phyloP scores from a whole-genome alignment of 2,797 vertebrate genomes.

The Oophaga sylvatica region DNA sequence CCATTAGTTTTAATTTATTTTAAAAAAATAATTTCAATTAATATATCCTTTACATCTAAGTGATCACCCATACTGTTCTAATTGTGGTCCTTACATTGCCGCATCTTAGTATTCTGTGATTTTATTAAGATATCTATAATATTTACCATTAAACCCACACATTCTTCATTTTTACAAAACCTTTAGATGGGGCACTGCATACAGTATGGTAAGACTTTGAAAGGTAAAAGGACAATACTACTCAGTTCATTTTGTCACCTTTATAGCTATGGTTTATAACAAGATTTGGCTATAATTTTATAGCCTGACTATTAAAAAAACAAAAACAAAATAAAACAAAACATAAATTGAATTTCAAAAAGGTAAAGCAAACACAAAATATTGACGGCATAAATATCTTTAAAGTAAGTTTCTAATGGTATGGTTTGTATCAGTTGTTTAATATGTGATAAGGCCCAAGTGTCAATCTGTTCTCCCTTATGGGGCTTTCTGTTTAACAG shows the following conservation, averaged over 20 bases:
- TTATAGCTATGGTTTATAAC: background rate
- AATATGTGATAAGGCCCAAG: slow-evolving; percentile 76
- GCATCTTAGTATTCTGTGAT: background rate
- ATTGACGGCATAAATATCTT: slow-evolving; percentile 65
- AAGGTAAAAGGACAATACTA: slow-evolving; percentile 4
- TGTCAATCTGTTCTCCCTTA: slow-evolving; percentile 76
- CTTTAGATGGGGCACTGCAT: background rate
- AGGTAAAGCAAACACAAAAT: slow-evolving; percentile 60
- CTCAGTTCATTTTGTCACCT: background rate
- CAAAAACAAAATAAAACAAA: slow-evolving; percentile 39
- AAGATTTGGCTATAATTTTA: slow-evolving; percentile 55
- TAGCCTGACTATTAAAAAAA: slow-evolving; percentile 64
- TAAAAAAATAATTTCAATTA: no score
- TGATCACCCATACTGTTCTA: slow-evolving; percentile 30
- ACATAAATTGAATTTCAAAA: slow-evolving; percentile 66
- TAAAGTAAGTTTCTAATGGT: slow-evolving; percentile 76
- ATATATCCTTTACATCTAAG: background rate
- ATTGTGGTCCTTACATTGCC: background rate
- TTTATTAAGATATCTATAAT: background rate
- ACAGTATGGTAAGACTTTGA: background rate
- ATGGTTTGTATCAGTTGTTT: slow-evolving; percentile 65
- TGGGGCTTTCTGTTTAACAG: slow-evolving; percentile 93
- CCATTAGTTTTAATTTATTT: background rate
- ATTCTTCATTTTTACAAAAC: background rate
- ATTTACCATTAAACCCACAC: background rate